Percentiles rank a stretch among this genome's conserved stretches.
phyloP scores from a whole-genome alignment of 35 echinoderm and acorn worm genomes.

The Acanthaster planci region DNA sequence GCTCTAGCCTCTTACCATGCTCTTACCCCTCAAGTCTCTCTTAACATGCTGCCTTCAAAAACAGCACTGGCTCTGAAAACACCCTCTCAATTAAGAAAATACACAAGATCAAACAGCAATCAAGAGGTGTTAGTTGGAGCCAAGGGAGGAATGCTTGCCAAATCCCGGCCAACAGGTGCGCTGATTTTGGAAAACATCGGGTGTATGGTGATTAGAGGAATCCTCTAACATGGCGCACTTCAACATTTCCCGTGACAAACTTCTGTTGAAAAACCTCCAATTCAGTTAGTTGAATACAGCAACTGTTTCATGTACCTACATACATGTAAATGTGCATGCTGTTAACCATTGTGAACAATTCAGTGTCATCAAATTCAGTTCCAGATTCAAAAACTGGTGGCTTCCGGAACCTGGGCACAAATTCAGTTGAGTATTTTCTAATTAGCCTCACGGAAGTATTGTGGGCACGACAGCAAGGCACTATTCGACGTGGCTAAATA shows the following conservation, averaged over 20 bases:
- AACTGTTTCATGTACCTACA: no score
- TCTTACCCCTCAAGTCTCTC: not conserved
- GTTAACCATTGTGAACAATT: no score
- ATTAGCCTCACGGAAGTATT: no score
- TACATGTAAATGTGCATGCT: no score
- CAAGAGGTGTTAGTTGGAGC: not conserved
- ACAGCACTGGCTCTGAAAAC: not conserved
- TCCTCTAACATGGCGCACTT: not conserved
- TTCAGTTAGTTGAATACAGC: no score
- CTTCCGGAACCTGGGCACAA: no score
- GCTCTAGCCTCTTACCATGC: no score
- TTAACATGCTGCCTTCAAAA: not conserved
- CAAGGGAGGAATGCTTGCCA: not conserved
- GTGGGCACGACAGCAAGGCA: no score
- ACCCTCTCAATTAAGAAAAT: constrained; percentile 27
- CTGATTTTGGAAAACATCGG: not conserved
- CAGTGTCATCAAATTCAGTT: no score
- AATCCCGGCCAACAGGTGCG: constrained; percentile 7
- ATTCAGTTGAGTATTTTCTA: no score
- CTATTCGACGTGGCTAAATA: no score
- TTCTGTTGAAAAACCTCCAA: not conserved
- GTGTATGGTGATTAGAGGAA: not conserved
- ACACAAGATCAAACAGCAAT: constrained; percentile 15
- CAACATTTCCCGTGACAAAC: not conserved
- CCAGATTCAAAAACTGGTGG: no score